phyloP scores from a whole-genome alignment of 2,888 invertebrate genomes.

The Pterostichus niger region DNA sequence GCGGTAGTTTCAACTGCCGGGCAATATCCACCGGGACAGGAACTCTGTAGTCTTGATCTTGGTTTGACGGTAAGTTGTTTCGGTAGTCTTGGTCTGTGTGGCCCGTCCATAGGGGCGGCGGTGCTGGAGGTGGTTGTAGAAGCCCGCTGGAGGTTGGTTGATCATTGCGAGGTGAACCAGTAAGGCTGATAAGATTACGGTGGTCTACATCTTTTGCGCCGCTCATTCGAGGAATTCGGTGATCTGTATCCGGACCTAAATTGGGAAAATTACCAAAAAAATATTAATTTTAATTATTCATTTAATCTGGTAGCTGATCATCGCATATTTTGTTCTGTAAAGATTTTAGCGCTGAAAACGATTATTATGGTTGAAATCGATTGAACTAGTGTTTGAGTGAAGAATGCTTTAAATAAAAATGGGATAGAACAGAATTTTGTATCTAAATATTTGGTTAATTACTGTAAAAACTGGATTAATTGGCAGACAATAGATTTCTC shows the following conservation, averaged over 20 bases:
- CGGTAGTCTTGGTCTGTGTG: constrained; percentile 75
- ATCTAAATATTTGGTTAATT: no score
- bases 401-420: no score
- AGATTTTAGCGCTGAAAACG: no score
- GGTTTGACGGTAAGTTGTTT: constrained; percentile 43
- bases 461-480: no score
- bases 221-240: constrained; percentile 74
- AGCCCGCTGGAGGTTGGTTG: constrained; percentile 30
- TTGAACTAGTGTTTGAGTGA: no score
- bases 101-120: constrained; percentile 71
- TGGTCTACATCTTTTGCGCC: constrained; percentile 85
- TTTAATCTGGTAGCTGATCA: no score
- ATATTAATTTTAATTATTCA: not conserved
- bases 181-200: constrained; percentile 90
- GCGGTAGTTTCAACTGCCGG: constrained; percentile 74
- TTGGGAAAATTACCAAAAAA: not conserved
- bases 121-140: constrained; percentile 70
- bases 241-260: constrained; percentile 67
- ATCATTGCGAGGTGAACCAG: constrained; percentile 82
- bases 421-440: no score
- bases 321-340: no score
- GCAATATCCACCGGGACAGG: constrained; percentile 70
- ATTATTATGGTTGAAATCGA: no score
- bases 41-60: constrained; percentile 75
- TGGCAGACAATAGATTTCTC: no score